A percentile compares a stretch with the other conserved stretches of the same genome.
Conservation (phyloP, 1,140 invertebrate genomes). For the Macrosteles quadrilineatus region DNA sequence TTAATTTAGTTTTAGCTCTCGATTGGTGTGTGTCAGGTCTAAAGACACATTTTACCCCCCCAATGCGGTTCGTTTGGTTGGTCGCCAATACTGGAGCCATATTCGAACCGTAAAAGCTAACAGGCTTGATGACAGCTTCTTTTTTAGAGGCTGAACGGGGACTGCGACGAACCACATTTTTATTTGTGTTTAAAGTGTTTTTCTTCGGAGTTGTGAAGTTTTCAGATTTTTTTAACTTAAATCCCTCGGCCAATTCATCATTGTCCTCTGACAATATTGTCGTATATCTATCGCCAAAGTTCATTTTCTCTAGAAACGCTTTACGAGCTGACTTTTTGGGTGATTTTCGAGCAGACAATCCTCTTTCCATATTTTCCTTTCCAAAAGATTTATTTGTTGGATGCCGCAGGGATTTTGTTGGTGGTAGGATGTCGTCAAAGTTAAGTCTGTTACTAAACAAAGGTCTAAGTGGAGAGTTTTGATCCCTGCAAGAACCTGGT, state of each 20-base stretch:
- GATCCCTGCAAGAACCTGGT: neutral
- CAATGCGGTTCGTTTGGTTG: constrained; percentile 20
- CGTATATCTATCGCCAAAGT: neutral
- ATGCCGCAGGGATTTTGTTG: neutral
- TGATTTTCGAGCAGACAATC: neutral
- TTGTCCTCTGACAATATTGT: neutral
- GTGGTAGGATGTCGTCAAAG: neutral
- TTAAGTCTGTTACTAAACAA: neutral
- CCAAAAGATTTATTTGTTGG: neutral
- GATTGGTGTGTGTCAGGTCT: neutral
- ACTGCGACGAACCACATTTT: neutral
- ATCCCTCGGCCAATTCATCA: neutral
- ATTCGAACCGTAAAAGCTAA: constrained; percentile 17
- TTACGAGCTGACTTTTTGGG: neutral
- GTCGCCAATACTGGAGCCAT: constrained; percentile 13
- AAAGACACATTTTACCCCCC: constrained; percentile 18
- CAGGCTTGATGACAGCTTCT: constrained; percentile 14
- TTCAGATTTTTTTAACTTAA: neutral
- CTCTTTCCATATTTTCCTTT: neutral
- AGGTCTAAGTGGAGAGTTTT: neutral
- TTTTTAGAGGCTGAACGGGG: neutral
- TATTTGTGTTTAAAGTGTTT: neutral
- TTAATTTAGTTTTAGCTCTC: constrained; percentile 19
- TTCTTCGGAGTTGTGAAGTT: constrained; percentile 10
- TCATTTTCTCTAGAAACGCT: neutral